Percentiles rank a stretch among this genome's conserved stretches.
phyloP scores from a whole-genome alignment of 2,797 vertebrate genomes.

The Pantherophis vulpinus region DNA sequence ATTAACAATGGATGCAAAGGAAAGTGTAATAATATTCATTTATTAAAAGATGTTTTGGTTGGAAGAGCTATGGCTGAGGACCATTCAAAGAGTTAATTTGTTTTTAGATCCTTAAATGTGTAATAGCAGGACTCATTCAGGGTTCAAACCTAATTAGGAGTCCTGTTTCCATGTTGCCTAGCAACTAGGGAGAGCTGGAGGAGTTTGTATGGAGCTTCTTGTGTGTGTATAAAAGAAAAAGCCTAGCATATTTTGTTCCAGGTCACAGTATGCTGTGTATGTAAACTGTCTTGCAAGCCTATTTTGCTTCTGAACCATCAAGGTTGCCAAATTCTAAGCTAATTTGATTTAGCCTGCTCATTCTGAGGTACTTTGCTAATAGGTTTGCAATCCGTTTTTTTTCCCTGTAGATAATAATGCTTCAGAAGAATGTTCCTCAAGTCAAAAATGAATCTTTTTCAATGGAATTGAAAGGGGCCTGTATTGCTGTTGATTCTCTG shows the following conservation, averaged over 20 bases:
- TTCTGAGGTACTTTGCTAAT: background rate
- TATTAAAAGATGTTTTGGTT: background rate
- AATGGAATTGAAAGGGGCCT: background rate
- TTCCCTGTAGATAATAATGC: background rate
- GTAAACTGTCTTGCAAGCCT: background rate
- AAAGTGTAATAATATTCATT: background rate
- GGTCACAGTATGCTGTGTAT: background rate
- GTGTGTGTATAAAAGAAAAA: background rate
- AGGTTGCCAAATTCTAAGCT: background rate
- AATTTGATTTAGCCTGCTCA: background rate
- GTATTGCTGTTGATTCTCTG: background rate
- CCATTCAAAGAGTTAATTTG: background rate
- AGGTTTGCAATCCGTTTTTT: background rate
- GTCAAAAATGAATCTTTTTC: background rate
- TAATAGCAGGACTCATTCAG: background rate
- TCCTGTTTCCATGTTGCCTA: background rate
- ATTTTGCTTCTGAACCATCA: background rate
- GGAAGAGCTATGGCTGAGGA: background rate
- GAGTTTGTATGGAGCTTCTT: background rate
- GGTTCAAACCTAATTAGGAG: background rate
- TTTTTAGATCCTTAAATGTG: background rate
- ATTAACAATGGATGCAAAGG: background rate
- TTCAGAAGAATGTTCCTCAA: background rate
- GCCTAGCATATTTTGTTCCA: background rate
- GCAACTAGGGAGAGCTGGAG: background rate